A percentile compares a stretch with the other conserved stretches of the same genome.
Evolutionary conservation across 1,140 invertebrate genomes (phyloP).

Genomic region (Bombus breviceps): DNA sequence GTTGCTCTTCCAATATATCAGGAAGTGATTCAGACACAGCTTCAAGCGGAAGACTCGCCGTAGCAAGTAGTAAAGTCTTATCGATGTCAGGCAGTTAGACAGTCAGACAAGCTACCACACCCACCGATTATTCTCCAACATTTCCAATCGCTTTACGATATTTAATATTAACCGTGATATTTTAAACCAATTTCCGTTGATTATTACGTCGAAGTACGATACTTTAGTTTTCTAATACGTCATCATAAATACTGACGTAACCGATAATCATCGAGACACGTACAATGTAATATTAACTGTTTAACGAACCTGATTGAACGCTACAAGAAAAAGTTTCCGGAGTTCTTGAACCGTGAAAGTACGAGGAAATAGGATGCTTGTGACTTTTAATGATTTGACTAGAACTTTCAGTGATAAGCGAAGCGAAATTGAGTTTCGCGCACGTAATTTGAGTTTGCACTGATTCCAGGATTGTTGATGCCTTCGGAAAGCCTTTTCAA

Average conservation of each 20-base stretch:
- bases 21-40: not conserved
- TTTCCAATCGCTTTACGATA: not conserved
- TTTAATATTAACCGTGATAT: not conserved
- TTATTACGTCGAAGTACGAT: not conserved
- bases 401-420: not conserved
- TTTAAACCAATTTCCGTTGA: constrained; percentile 5
- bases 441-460: not conserved
- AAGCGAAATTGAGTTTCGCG: not conserved
- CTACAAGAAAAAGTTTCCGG: not conserved
- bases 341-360: not conserved
- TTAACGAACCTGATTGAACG: not conserved
- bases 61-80: not conserved
- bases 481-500: not conserved
- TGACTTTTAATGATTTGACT: not conserved
- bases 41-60: not conserved
- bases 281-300: not conserved
- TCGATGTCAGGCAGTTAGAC: not conserved
- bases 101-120: not conserved
- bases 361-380: not conserved
- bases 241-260: not conserved
- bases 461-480: not conserved
- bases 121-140: not conserved
- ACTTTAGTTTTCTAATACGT: not conserved
- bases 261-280: not conserved
- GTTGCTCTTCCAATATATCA: not conserved